Evolutionary conservation across 2,113 vertebrate species (phyloP), one percentile per base, ranked within the genome.

Genomic region (Suncus etruscus): DNA sequence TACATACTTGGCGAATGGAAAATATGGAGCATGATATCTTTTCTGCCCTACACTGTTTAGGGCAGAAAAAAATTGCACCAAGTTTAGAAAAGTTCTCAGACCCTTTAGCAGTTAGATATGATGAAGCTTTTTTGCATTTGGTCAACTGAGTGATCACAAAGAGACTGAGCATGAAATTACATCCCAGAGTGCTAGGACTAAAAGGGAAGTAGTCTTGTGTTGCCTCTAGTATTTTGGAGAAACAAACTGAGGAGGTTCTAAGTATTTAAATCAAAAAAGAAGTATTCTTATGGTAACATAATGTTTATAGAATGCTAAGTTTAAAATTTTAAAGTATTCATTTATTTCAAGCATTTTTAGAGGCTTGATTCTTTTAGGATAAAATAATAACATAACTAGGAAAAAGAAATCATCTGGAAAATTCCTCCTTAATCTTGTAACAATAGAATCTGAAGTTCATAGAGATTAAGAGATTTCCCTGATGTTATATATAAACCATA

Each of bases 271-370:
- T 39, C 51, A 86, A 86, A 70, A 39, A 47, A 22, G 6, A 73
- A 81, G 29, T 20, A 51, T n/a, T 47, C 74, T 39, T 18, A 0
- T 73, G n/a, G 18, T 92, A 32, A 73, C 81, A n/a, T 77, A 63
- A 54, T 54, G 65, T 78, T 84, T 25, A 27, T 78, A 83, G 45
- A 92, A 73, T 87, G 47, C 69, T 91, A 31, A 29, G 39, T 29
- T 84, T 3, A 90, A 81, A 88, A 63, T 25, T 83, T 76, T 76
- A 87, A 75, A 20, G 63, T 61, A 92, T 73, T 50, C 7, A 87
- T 66, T 92, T 77, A 80, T 65, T 90, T 14, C 31, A 50, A n/a
- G 69, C n/a, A 78, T 84, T 70, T 48, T 65, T 39, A 82, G n/a
- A 51, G 27, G 74, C 20, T 84, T 85, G 74, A 82, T 74, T 94